Conservation (phyloP, 1,140 invertebrate genomes). For the Leptoteleia sp. region DNA sequence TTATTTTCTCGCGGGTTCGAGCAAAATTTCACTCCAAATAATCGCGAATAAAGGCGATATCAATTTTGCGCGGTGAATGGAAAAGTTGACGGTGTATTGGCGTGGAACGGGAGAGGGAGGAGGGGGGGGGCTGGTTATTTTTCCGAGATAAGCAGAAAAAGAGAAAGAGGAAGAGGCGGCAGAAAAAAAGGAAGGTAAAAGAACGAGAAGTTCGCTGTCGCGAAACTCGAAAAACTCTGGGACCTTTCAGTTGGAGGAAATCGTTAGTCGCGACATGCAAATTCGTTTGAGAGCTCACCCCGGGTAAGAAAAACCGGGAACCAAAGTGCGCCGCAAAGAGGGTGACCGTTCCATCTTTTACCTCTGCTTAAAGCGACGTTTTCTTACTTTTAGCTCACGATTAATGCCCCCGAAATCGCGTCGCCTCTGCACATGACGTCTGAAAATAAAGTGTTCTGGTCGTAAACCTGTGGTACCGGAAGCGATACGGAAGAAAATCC, state of each 20-base stretch:
- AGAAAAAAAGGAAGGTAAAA: slow-evolving; percentile 13
- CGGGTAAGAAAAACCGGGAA: slow-evolving; percentile 57
- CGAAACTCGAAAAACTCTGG: slow-evolving; percentile 67
- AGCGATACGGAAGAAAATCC: no score
- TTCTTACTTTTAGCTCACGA: slow-evolving; percentile 59
- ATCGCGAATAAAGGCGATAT: slow-evolving; percentile 55
- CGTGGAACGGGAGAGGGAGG: no score
- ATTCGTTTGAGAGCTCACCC: slow-evolving; percentile 68
- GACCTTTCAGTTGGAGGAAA: slow-evolving; percentile 69
- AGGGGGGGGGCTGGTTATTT: no score
- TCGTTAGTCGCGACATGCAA: slow-evolving; percentile 72
- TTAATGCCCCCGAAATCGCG: slow-evolving; percentile 69
- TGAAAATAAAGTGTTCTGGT: slow-evolving; percentile 32
- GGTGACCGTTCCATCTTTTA: slow-evolving; percentile 33
- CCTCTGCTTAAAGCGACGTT: slow-evolving; percentile 48
- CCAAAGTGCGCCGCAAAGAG: slow-evolving; percentile 39
- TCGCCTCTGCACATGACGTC: slow-evolving; percentile 20
- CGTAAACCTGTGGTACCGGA: no score
- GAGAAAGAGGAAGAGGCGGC: not conserved
- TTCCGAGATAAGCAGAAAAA: slow-evolving; percentile 43
- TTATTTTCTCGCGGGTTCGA: slow-evolving; percentile 31
- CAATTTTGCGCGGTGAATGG: slow-evolving; percentile 36
- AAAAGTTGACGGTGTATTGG: slow-evolving; percentile 52
- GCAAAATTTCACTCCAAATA: slow-evolving; percentile 48
- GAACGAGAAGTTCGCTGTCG: slow-evolving; percentile 48